Evolutionary conservation across 2,113 vertebrate genomes (phyloP), one percentile per base, ranked within the genome.

Genomic region (Marcusenius ussheri): DNA sequence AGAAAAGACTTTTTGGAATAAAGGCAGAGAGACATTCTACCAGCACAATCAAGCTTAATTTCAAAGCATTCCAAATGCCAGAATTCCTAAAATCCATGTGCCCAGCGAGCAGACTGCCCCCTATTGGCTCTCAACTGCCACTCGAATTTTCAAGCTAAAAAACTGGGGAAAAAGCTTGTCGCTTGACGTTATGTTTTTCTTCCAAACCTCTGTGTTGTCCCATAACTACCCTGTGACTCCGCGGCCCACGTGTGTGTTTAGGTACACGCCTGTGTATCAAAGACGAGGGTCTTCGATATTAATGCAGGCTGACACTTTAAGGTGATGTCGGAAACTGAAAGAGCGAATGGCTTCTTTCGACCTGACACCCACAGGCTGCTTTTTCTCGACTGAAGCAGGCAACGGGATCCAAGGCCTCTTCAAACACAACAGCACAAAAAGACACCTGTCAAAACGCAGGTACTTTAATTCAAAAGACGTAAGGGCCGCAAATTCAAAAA

Each of bases 41-140:
- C 90, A 89, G 11, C 9, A 70, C n/a, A 91, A 87, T 90, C 89
- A 88, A 89, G 87, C 51, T 56, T 89, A 84, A 90, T 91, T 90
- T 88, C 91, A 74, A 89, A 46, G 89, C 89, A 87, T 87, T 77
- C 85, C 87, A 90, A 89, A 90, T 90, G 89, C 80, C n/a, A 31
- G 56, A n/a, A 62, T 62, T 24, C n/a, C 62, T 85, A 88, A 85
- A 91, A 90, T 87, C 56, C 53, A 84, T 86, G 89, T 62, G 51
- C 39, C 89, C 89, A 45, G 11, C 58, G 19, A 49, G 45, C 56
- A 45, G 88, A 31, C n/a, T 46, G 50, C 45, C 42, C 53, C 77
- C 90, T 89, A 39, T 5, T 70, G 89, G 46, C 84, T 87, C 62
- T 77, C 56, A 53, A 87, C 62, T 90, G 85, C 89, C 74, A 19